Conservation (phyloP, 2,113 vertebrate genomes). For the Anser brachyrhynchus region DNA sequence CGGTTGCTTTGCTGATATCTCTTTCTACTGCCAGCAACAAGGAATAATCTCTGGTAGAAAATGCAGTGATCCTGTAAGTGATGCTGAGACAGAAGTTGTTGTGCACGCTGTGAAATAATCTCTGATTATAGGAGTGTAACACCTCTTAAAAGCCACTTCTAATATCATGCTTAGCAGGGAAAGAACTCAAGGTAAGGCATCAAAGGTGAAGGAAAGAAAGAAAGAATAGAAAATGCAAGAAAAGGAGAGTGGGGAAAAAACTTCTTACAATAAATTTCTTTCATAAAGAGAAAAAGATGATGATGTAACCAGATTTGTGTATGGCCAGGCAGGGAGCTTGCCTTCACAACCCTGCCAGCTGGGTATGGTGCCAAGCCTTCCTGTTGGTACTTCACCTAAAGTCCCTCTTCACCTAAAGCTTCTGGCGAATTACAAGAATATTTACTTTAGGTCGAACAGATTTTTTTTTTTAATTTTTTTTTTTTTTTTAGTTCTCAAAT, state of each 20-base stretch:
- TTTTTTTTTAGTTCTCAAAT: background rate
- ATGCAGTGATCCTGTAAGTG: background rate
- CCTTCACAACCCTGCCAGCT: background rate
- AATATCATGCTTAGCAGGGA: background rate
- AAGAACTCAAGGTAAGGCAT: background rate
- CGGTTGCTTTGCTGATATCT: background rate
- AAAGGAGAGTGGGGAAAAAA: background rate
- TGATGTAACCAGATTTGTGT: background rate
- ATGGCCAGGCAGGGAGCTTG: background rate
- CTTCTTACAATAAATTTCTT: background rate
- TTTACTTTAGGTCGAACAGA: background rate
- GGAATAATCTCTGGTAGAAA: background rate
- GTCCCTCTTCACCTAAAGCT: background rate
- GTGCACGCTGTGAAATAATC: background rate
- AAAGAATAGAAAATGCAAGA: background rate
- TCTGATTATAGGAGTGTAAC: background rate
- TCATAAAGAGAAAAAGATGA: background rate
- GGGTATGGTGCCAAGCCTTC: background rate
- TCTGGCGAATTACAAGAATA: background rate
- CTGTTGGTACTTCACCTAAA: background rate
- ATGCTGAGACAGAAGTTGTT: background rate
- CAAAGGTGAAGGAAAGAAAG: background rate
- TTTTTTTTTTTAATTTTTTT: background rate
- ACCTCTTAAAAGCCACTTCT: background rate
- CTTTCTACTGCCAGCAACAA: background rate